Conservation (phyloP, 2,888 invertebrate genomes). For the Ceriagrion tenellum region DNA sequence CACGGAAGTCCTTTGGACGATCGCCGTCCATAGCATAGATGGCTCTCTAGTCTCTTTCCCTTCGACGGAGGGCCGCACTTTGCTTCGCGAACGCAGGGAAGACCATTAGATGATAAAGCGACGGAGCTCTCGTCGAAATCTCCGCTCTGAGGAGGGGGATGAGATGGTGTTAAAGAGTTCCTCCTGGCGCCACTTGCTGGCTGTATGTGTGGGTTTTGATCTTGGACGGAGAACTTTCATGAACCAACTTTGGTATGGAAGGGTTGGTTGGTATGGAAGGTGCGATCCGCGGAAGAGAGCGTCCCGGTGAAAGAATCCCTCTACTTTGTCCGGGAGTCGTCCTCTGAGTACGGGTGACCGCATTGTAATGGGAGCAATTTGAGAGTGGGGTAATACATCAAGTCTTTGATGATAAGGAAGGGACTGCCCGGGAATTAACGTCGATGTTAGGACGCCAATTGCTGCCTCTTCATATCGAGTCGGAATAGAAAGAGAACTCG, state of each 20-base stretch:
- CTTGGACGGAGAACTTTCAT: neutral
- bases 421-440: neutral
- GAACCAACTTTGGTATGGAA: neutral
- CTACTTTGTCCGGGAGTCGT: neutral
- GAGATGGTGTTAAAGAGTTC: neutral
- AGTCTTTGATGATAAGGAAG: constrained; percentile 14
- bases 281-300: no score
- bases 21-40: neutral
- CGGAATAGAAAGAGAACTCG: neutral
- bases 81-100: neutral
- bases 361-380: constrained; percentile 11
- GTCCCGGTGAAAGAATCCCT: neutral
- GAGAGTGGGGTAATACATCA: neutral
- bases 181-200: no score
- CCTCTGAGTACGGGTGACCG: neutral
- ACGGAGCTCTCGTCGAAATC: neutral
- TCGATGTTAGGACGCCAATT: neutral
- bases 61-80: neutral
- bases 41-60: neutral
- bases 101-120: neutral
- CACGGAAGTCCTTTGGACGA: neutral
- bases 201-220: neutral
- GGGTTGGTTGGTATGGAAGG: no score
- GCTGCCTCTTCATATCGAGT: neutral
- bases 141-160: neutral